Conservation (phyloP, 2,113 vertebrate species). For the Dolichallabes microphthalmus region DNA sequence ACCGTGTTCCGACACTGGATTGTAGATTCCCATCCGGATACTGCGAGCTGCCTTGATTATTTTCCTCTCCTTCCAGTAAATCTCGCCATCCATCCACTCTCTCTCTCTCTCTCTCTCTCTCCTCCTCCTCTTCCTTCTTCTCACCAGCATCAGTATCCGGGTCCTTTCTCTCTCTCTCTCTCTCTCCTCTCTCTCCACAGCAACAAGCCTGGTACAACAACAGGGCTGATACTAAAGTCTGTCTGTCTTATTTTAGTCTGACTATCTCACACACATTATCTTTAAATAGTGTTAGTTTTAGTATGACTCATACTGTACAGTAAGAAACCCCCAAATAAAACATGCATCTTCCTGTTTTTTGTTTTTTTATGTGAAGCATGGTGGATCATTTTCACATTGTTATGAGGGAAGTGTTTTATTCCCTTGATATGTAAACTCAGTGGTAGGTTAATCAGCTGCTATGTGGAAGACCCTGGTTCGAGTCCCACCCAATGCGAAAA, state of each 20-base stretch:
- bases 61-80: conserved; percentile 4
- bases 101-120: not conserved
- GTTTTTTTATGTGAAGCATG: not conserved
- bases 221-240: too few species aligned
- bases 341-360: not conserved
- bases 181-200: conserved; percentile 33
- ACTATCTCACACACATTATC: not conserved
- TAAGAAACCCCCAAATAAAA: too few species aligned
- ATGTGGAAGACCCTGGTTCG: too few species aligned
- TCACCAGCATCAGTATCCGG: conserved; percentile 68
- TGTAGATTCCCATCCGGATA: conserved; percentile 14
- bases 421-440: not conserved
- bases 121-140: conserved; percentile 20
- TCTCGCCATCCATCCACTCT: conserved; percentile 13
- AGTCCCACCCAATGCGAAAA: too few species aligned
- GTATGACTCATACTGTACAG: not conserved
- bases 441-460: too few species aligned
- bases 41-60: not conserved
- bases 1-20: not conserved
- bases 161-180: conserved; percentile 58
- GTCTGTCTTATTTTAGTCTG: not conserved
- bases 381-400: not conserved
- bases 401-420: not conserved
- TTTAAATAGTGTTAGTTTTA: not conserved
- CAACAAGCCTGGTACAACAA: not conserved